phyloP scores from a whole-genome alignment of 2,113 vertebrate species.

The Zeus faber region DNA sequence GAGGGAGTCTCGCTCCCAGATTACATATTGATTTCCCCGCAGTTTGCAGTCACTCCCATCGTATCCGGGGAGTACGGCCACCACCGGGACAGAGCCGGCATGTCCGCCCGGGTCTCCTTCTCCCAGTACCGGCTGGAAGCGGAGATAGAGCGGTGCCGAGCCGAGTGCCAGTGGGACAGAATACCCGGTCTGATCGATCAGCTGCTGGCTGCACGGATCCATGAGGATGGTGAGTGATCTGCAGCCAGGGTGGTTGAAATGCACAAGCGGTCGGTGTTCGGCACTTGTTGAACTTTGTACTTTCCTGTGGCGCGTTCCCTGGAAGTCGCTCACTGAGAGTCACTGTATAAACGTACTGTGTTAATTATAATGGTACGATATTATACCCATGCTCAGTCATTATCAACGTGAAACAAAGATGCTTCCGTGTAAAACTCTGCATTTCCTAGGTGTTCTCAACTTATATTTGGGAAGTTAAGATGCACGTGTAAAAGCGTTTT shows the following conservation, averaged over 20 bases:
- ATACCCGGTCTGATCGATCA: slow-evolving; percentile 70
- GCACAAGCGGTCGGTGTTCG: no score
- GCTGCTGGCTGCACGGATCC: slow-evolving; percentile 63
- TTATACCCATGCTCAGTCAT: no score
- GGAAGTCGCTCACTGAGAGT: no score
- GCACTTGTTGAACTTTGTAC: slow-evolving; percentile 66
- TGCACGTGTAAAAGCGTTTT: no score
- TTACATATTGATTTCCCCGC: slow-evolving; percentile 44
- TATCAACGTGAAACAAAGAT: no score
- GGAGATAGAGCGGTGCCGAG: slow-evolving; percentile 74
- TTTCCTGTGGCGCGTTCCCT: no score
- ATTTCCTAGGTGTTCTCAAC: no score
- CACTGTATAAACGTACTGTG: no score
- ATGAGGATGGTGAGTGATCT: slow-evolving; percentile 76
- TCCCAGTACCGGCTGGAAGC: slow-evolving; percentile 72
- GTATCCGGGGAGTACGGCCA: slow-evolving; percentile 66
- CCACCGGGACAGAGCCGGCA: slow-evolving; percentile 64
- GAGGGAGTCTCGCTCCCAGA: slow-evolving; percentile 3
- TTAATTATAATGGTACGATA: no score
- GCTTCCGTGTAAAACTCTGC: no score
- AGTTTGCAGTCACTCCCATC: slow-evolving; percentile 67
- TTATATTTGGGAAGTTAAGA: no score
- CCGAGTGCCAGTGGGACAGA: slow-evolving; percentile 77
- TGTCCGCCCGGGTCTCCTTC: slow-evolving; percentile 74
- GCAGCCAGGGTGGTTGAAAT: not conserved